Percentiles rank a stretch among this genome's conserved stretches.
These are phyloP conservation scores for Mirounga angustirostris DNA, from an alignment of 2,113 vertebrate species.

Conservation along the genomic window DNA sequence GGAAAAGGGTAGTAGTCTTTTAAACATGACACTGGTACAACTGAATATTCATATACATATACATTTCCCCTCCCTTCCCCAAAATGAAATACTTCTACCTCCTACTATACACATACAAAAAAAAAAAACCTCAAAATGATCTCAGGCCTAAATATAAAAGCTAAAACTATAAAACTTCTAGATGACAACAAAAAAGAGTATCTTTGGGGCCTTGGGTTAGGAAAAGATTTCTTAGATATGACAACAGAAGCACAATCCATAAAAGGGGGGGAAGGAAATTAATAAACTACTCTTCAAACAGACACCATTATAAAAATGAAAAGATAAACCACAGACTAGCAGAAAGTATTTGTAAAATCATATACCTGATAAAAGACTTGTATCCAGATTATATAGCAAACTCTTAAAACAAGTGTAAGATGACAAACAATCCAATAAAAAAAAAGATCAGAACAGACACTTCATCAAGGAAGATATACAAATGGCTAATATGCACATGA, in stretches of 20 bases:
- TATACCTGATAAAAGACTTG: background rate
- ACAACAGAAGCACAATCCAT: constrained; percentile 29
- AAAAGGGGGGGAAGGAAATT: background rate
- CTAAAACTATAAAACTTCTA: constrained; percentile 20
- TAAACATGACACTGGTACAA: constrained; percentile 17
- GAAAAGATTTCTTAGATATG: constrained; percentile 52
- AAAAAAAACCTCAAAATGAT: background rate
- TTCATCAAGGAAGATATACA: constrained; percentile 48
- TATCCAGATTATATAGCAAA: constrained; percentile 30
- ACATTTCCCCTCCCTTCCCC: no score
- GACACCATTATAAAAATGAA: constrained; percentile 42
- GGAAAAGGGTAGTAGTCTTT: background rate
- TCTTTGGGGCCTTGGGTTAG: background rate
- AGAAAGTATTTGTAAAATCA: constrained; percentile 45
- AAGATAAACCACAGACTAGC: background rate
- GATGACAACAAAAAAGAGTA: constrained; percentile 57
- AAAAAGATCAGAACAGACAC: constrained; percentile 30
- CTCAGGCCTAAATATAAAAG: constrained; percentile 38
- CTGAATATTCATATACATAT: background rate
- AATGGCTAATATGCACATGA: constrained; percentile 39
- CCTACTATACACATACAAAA: background rate
- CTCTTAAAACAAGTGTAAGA: constrained; percentile 45
- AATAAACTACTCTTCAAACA: background rate
- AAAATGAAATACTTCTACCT: background rate
- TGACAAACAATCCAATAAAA: constrained; percentile 28